These are phyloP conservation scores for Symphodus melops DNA, from an alignment of 2,113 vertebrate species.

Conservation along the genomic window DNA sequence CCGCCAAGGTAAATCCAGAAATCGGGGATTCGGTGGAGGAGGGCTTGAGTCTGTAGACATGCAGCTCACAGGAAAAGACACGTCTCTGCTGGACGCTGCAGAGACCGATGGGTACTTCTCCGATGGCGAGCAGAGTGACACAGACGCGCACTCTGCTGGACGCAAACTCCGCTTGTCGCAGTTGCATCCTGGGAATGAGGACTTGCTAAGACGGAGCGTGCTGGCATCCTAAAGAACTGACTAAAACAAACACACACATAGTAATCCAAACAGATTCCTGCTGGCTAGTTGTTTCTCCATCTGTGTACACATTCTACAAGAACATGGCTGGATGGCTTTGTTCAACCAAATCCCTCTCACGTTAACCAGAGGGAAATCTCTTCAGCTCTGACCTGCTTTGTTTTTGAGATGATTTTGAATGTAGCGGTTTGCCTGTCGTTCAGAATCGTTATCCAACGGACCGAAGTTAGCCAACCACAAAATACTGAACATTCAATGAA, in stretches of 20 bases:
- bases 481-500: slow-evolving; percentile 47
- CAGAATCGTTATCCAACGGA: slow-evolving; percentile 58
- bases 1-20: slow-evolving; percentile 85
- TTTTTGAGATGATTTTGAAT: slow-evolving; percentile 70
- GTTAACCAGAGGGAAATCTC: slow-evolving; percentile 48
- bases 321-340: slow-evolving; percentile 56
- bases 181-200: slow-evolving; percentile 89
- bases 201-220: slow-evolving; percentile 93
- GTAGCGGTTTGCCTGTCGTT: slow-evolving; percentile 70
- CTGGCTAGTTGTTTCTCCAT: slow-evolving; percentile 70
- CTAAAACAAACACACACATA: slow-evolving; percentile 31
- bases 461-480: slow-evolving; percentile 40
- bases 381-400: slow-evolving; percentile 57
- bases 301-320: slow-evolving; percentile 53
- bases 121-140: slow-evolving; percentile 93
- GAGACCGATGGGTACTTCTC: slow-evolving; percentile 94
- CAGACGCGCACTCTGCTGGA: slow-evolving; percentile 82
- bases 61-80: slow-evolving; percentile 74
- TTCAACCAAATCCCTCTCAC: slow-evolving; percentile 69
- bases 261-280: slow-evolving; percentile 76
- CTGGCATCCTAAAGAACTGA: slow-evolving; percentile 88
- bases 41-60: slow-evolving; percentile 35
- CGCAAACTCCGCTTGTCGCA: slow-evolving; percentile 84
- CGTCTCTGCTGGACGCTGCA: slow-evolving; percentile 83
- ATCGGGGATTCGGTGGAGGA: slow-evolving; percentile 63